Evolutionary conservation across 2,888 invertebrate species (phyloP).

Genomic region (Agrochola macilenta): DNA sequence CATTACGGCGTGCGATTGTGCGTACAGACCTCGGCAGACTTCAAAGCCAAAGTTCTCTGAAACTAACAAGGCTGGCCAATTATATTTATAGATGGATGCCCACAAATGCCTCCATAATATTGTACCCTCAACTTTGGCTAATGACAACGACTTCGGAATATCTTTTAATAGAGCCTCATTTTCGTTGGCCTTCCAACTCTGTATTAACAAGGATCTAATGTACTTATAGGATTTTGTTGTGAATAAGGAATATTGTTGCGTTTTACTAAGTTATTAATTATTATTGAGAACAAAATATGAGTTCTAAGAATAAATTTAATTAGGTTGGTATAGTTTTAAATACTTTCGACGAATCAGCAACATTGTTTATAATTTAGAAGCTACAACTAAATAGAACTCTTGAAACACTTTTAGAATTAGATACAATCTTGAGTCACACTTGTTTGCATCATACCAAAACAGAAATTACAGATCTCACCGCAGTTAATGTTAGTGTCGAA

Average conservation of each 20-base stretch:
- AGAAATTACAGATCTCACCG: conserved; percentile 51
- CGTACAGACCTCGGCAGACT: conserved; percentile 64
- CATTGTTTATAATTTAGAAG: conserved; percentile 34
- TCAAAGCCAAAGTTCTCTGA: conserved; percentile 81
- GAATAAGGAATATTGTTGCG: conserved; percentile 40
- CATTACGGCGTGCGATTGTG: conserved; percentile 66
- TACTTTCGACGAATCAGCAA: conserved; percentile 2
- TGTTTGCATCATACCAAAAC: conserved; percentile 52
- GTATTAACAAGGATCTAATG: conserved; percentile 30
- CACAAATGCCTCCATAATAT: conserved; percentile 72
- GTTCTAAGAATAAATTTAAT: conserved; percentile 24
- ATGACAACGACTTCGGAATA: conserved; percentile 65
- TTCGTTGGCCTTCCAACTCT: conserved; percentile 17
- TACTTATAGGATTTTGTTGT: conserved; percentile 31
- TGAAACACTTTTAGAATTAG: conserved; percentile 33
- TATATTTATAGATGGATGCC: conserved; percentile 86
- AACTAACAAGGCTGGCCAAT: conserved; percentile 83
- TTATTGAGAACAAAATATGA: conserved; percentile 27
- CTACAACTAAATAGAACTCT: conserved; percentile 28
- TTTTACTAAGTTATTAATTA: conserved; percentile 12
- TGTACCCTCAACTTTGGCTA: conserved; percentile 69
- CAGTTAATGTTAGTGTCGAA: conserved; percentile 50
- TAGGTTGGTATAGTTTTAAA: conserved; percentile 16
- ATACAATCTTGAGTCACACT: conserved; percentile 50
- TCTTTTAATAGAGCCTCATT: conserved; percentile 58